Evolutionary conservation across 2,113 vertebrate species (phyloP).

Genomic region (Empidonax alnorum): DNA sequence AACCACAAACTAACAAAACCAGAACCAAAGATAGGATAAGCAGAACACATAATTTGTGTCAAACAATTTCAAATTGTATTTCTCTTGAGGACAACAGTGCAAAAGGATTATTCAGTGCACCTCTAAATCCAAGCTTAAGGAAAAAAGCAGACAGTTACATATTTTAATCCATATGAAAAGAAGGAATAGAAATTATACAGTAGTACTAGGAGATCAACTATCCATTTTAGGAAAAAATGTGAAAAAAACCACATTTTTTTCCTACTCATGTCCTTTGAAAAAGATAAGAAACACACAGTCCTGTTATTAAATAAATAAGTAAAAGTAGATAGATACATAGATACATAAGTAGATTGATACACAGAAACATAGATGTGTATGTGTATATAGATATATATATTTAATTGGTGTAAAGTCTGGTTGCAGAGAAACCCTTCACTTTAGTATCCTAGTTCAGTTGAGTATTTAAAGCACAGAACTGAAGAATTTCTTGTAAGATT

Average conservation of each 20-base stretch:
- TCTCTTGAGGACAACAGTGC: neutral
- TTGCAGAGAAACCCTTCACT: neutral
- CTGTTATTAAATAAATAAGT: neutral
- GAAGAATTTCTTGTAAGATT: neutral
- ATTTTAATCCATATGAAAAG: neutral
- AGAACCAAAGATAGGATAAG: neutral
- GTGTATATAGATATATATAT: rapidly evolving
- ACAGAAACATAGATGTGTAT: neutral
- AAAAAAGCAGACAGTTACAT: neutral
- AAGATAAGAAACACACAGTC: neutral
- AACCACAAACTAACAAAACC: neutral
- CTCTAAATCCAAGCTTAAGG: neutral
- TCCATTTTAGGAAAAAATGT: neutral
- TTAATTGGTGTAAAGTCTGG: neutral
- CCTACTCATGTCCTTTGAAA: neutral
- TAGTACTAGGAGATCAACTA: neutral
- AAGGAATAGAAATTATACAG: neutral
- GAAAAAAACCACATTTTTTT: neutral
- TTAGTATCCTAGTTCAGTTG: neutral
- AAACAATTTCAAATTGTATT: neutral
- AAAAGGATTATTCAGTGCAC: neutral
- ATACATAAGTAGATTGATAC: neutral
- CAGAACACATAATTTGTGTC: neutral
- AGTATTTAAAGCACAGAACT: neutral
- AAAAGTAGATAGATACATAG: neutral